phyloP scores from a whole-genome alignment of 2,888 invertebrate species.

The Acanthoscelides obtectus region DNA sequence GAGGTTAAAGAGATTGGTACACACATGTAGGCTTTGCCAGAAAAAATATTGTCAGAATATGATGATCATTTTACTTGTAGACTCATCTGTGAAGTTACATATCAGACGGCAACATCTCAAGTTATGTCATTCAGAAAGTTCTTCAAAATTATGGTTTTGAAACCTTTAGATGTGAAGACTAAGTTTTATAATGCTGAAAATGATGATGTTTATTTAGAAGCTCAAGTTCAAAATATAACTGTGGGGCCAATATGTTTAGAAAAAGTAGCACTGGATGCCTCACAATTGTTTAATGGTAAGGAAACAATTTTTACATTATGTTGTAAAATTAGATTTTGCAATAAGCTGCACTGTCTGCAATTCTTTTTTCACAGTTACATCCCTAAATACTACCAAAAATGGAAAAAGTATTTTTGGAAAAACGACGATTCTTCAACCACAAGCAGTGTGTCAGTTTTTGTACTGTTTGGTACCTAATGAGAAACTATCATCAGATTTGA shows the following conservation, averaged over 20 bases:
- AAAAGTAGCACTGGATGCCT: constrained; percentile 89
- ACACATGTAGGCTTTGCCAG: constrained; percentile 70
- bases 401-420: constrained; percentile 73
- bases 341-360: background rate
- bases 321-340: too few species aligned
- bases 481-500: constrained; percentile 69
- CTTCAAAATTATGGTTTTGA: constrained; percentile 96
- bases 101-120: constrained; percentile 70
- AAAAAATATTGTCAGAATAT: constrained; percentile 1
- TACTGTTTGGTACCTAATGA: constrained; percentile 85
- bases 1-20: constrained; percentile 99
- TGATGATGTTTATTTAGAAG: constrained; percentile 69
- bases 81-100: constrained; percentile 93
- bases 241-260: constrained; percentile 89
- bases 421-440: constrained; percentile 78
- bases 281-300: constrained; percentile 75
- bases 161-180: constrained; percentile 97
- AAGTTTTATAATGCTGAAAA: constrained; percentile 95
- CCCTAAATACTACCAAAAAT: constrained; percentile 63
- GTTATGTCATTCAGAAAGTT: constrained; percentile 89
- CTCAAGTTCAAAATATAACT: constrained; percentile 87
- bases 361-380: constrained; percentile 52
- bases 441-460: constrained; percentile 90
- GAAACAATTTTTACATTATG: too few species aligned
- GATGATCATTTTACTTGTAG: constrained; percentile 44